Percentiles rank a stretch among this genome's conserved stretches.
phyloP scores from a whole-genome alignment of 1,140 invertebrate species.

The Drosophila ananassae region DNA sequence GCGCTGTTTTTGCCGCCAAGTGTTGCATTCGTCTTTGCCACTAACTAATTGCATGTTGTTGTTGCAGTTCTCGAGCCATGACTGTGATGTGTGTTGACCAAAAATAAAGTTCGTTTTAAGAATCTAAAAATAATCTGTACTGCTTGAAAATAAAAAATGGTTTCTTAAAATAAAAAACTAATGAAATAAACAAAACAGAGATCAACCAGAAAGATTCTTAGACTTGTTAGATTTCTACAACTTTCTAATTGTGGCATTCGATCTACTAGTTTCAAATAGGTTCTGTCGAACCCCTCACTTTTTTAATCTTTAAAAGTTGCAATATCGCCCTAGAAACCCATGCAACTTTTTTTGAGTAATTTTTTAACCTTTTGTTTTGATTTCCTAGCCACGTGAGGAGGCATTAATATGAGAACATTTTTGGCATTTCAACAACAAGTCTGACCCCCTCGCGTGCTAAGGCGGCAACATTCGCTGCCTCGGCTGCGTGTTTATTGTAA shows the following conservation, averaged over 20 bases:
- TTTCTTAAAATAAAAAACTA: neutral
- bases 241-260: no score
- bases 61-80: constrained; percentile 13
- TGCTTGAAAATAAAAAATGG: neutral
- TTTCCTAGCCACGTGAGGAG: neutral
- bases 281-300: no score
- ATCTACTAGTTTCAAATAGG: no score
- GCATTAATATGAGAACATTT: constrained; percentile 13
- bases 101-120: constrained; percentile 9
- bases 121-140: neutral
- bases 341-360: neutral
- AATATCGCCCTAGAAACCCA: neutral
- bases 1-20: constrained; percentile 49
- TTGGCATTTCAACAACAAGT: constrained; percentile 21
- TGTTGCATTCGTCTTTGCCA: constrained; percentile 48
- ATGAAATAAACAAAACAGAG: neutral
- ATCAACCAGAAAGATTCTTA: neutral
- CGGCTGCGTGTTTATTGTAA: constrained; percentile 71
- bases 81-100: constrained; percentile 10
- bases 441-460: constrained; percentile 51
- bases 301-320: no score
- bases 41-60: constrained; percentile 20
- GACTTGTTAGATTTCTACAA: no score
- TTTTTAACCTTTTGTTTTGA: neutral
- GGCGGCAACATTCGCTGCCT: constrained; percentile 44